Conservation (phyloP, 2,113 vertebrate species). For the Eptatretus burgeri region DNA sequence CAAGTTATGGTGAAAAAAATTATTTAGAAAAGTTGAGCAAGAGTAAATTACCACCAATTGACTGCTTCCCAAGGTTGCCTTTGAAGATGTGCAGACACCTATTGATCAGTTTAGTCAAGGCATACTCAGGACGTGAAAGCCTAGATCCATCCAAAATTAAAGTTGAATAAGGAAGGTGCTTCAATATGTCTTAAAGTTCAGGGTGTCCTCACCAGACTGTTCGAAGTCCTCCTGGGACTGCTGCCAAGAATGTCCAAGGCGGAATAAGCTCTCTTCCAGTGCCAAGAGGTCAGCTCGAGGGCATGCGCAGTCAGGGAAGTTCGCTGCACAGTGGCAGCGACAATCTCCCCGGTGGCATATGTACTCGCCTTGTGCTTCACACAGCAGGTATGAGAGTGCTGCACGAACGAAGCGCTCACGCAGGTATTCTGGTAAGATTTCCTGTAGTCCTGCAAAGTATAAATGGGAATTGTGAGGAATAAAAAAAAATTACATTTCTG, state of each 20-base stretch:
- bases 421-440: constrained; percentile 52
- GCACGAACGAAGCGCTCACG: constrained; percentile 56
- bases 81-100: no score
- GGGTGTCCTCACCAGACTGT: constrained; percentile 39
- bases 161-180: no score
- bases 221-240: constrained; percentile 46
- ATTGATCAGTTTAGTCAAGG: no score
- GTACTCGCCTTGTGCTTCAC: constrained; percentile 59
- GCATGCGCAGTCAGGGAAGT: constrained; percentile 69
- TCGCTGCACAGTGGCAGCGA: constrained; percentile 46
- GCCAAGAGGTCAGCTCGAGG: constrained; percentile 53
- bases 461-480: background rate
- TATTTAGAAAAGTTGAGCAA: no score
- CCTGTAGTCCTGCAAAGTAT: constrained; percentile 41
- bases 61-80: no score
- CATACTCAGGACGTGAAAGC: no score
- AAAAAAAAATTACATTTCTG: no score
- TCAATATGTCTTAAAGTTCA: no score
- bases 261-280: constrained; percentile 51
- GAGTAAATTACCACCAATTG: no score
- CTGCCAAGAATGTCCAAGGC: constrained; percentile 39
- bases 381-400: constrained; percentile 75
- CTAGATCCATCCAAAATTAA: no score
- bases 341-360: constrained; percentile 60
- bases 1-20: no score